Conservation (phyloP, 1,140 invertebrate genomes). For the Zaprionus vittiger region DNA sequence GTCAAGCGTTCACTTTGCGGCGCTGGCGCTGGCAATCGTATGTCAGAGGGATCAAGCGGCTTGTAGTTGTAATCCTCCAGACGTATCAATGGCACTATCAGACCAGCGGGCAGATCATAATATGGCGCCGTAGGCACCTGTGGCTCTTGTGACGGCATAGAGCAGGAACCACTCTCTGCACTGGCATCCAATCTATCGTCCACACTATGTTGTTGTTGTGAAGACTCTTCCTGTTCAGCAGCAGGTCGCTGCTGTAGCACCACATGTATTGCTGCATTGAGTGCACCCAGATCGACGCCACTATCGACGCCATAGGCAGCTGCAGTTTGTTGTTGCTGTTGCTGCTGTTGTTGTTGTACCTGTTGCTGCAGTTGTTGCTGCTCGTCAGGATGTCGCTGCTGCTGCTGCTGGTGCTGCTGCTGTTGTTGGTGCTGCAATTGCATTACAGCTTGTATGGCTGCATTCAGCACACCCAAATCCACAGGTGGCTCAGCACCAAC, state of each 20-base stretch:
- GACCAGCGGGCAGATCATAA: slow-evolving; percentile 97
- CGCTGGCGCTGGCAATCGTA: slow-evolving; percentile 95
- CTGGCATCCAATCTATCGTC: slow-evolving; percentile 28
- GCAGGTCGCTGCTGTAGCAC: slow-evolving; percentile 69
- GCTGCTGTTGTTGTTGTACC: slow-evolving; percentile 21
- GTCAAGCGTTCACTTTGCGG: slow-evolving; percentile 96
- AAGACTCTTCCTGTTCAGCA: slow-evolving; percentile 25
- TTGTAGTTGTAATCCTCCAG: slow-evolving; percentile 96
- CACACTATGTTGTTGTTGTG: slow-evolving; percentile 17
- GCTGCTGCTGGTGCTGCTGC: slow-evolving; percentile 14
- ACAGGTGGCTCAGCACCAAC: slow-evolving; percentile 55
- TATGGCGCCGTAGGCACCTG: slow-evolving; percentile 96
- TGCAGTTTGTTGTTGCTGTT: slow-evolving; percentile 4
- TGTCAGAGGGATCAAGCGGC: slow-evolving; percentile 94
- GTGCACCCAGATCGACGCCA: slow-evolving; percentile 56
- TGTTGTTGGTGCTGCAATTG: slow-evolving; percentile 69
- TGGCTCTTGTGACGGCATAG: slow-evolving; percentile 87
- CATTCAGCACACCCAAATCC: slow-evolving; percentile 72
- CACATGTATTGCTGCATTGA: slow-evolving; percentile 73
- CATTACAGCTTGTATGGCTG: slow-evolving; percentile 80
- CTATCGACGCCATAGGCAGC: slow-evolving; percentile 41
- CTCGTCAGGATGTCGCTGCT: slow-evolving; percentile 60
- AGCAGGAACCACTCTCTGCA: slow-evolving; percentile 28
- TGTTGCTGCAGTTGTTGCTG: slow-evolving; percentile 35
- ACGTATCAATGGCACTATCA: slow-evolving; percentile 95